Evolutionary conservation across 2,797 vertebrate genomes (phyloP), one percentile per base, ranked within the genome.

Genomic region (Labeo calbasu): DNA sequence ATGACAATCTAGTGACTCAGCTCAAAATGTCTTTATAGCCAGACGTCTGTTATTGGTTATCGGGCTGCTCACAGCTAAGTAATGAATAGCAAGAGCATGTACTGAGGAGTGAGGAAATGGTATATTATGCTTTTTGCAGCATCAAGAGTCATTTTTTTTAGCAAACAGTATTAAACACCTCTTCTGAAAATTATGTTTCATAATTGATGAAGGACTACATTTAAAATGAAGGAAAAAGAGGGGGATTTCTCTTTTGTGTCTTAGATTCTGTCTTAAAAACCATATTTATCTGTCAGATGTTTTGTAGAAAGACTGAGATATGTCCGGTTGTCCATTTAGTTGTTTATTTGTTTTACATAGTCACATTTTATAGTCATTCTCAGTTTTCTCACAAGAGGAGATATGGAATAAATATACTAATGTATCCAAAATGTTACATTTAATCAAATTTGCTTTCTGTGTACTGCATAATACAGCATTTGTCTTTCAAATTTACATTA

Each of bases 81-180:
- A 53, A 71, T 10, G 17, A n/a, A 73, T 12, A 57, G 5, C 5
- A 59, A 36, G 50, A 43, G 14, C 9, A 46, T 28, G 32, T 53
- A 77, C 19, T 28, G 7, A 65, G 25, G 7, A 61, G 13, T 57
- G 59, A 10, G 25, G 53, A 61, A 70, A 12, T 1, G 0, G 15
- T 51, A 61, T 55, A 48, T 14, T 59, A 57, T 21, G 21, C 19
- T 51, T 57, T 25, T 40, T 46, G 36, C 40, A 68, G 5, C n/a
- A 23, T 76, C 23, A 69, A 70, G 32, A 2, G 66, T 61, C 19
- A 4, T 50, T 40, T 12, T 19, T 81, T 81, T 77, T 25, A 81
- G 72, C 5, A 51, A 85, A 70, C 84, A 85, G 84, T 85, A 85
- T 85, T 85, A 85, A 63, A 50, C 13, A n/a, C 23, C 43, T 40